A percentile compares a stretch with the other conserved stretches of the same genome.
phyloP scores from a whole-genome alignment of 1,140 invertebrate species.

The Drosophila nasuta region DNA sequence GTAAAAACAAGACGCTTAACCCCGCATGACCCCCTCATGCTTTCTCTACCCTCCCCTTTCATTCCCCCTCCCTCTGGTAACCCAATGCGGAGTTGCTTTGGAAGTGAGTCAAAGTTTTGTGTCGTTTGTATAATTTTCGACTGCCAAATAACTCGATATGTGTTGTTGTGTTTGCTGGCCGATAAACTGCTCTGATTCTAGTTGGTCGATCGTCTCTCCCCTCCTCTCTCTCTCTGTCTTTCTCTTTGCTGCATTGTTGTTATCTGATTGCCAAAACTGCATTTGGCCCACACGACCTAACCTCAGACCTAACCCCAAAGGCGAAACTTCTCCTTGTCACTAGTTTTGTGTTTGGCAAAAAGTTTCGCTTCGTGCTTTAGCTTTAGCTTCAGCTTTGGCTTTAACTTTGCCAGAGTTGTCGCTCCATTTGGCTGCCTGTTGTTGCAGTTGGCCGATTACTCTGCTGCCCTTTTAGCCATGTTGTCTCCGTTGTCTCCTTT shows the following conservation, averaged over 20 bases:
- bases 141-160: conserved; percentile 24
- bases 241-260: conserved; percentile 6
- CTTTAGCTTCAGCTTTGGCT: conserved; percentile 26
- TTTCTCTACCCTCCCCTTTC: background rate
- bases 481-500: background rate
- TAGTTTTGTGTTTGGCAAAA: conserved; percentile 56
- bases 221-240: too few relatives aligned
- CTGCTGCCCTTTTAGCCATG: conserved; percentile 22
- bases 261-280: conserved; percentile 63
- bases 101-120: conserved; percentile 43
- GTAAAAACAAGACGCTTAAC: conserved; percentile 49
- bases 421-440: conserved; percentile 67
- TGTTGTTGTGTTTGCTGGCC: conserved; percentile 25
- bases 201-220: conserved; percentile 4
- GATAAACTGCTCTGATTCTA: conserved; percentile 40
- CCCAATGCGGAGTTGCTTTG: background rate
- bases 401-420: conserved; percentile 59
- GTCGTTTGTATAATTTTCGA: conserved; percentile 46
- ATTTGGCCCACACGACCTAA: conserved; percentile 61
- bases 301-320: conserved; percentile 52
- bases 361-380: conserved; percentile 45
- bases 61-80: background rate
- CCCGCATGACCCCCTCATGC: background rate
- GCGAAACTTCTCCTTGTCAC: conserved; percentile 37
- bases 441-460: conserved; percentile 29